These are phyloP conservation scores for Brachionus plicatilis DNA, from an alignment of 1,140 invertebrate genomes.

Conservation along the genomic window DNA sequence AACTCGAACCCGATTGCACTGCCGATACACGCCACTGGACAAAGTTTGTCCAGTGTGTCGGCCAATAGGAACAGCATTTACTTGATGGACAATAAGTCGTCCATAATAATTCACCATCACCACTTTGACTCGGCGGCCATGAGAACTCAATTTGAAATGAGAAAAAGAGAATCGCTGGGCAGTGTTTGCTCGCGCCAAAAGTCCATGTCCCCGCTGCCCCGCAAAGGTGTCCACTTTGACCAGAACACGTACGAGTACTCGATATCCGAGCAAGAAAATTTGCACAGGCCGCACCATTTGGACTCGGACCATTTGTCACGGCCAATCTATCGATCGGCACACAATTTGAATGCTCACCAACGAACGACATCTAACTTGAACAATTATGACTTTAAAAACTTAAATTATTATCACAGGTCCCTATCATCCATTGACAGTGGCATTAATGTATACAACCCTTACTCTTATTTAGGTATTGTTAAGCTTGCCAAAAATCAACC, in stretches of 20 bases:
- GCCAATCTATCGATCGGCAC: neutral
- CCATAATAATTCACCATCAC: conserved; percentile 38
- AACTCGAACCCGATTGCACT: neutral
- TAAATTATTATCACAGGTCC: conserved; percentile 10
- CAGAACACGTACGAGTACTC: neutral
- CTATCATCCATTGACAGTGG: conserved; percentile 25
- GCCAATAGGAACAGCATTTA: conserved; percentile 30
- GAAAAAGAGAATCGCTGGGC: neutral
- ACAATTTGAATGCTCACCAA: neutral
- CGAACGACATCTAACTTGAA: neutral
- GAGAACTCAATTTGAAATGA: neutral
- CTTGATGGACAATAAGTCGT: conserved; percentile 17
- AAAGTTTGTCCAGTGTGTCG: neutral
- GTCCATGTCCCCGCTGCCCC: neutral
- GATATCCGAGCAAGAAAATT: neutral
- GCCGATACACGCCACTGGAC: neutral
- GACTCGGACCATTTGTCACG: neutral
- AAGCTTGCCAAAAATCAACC: neutral
- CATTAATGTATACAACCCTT: neutral
- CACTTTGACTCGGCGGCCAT: conserved; percentile 16
- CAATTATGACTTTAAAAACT: conserved; percentile 12
- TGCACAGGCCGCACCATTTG: neutral
- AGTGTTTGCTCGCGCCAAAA: neutral
- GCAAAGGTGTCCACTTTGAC: conserved; percentile 3
- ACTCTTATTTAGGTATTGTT: conserved; percentile 28